phyloP scores from a whole-genome alignment of 2,797 vertebrate species.

The Poecilia gillii region DNA sequence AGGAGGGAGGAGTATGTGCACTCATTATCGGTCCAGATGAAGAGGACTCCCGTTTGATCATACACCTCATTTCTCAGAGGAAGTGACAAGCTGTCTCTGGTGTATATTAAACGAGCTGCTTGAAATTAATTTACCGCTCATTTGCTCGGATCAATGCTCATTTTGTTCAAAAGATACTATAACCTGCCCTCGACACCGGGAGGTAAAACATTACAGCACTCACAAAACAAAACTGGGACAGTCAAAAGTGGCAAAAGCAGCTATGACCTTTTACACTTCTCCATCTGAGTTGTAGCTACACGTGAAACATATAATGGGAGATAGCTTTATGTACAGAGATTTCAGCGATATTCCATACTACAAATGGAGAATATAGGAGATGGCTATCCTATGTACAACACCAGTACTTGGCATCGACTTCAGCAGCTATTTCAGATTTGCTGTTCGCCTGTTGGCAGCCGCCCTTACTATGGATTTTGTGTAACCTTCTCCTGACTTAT shows the following conservation, averaged over 20 bases:
- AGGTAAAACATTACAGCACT: conserved; percentile 24
- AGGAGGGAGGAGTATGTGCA: conserved; percentile 41
- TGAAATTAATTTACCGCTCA: conserved; percentile 77
- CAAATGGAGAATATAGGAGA: neutral
- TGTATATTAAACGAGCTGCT: conserved; percentile 60
- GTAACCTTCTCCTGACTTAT: conserved; percentile 2
- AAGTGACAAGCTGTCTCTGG: conserved; percentile 67
- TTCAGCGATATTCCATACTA: neutral
- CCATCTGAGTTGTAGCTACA: conserved; percentile 1
- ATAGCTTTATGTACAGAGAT: neutral
- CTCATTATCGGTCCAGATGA: conserved; percentile 60
- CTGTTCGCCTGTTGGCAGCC: neutral
- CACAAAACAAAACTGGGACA: conserved; percentile 9
- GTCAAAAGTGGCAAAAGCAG: conserved; percentile 12
- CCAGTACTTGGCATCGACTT: neutral
- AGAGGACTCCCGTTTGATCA: conserved; percentile 60
- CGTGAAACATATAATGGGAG: neutral
- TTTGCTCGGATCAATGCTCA: conserved; percentile 73
- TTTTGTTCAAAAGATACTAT: conserved; percentile 42
- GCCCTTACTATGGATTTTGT: conserved; percentile 1
- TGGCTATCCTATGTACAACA: neutral
- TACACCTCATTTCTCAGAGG: conserved; percentile 58
- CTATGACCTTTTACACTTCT: conserved; percentile 6
- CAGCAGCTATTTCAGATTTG: conserved; percentile 1
- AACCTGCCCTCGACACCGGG: conserved; percentile 30